These are phyloP conservation scores for Montipora efflorescens DNA, from an alignment of 64 coral and sea anemone genomes.

Conservation along the genomic window DNA sequence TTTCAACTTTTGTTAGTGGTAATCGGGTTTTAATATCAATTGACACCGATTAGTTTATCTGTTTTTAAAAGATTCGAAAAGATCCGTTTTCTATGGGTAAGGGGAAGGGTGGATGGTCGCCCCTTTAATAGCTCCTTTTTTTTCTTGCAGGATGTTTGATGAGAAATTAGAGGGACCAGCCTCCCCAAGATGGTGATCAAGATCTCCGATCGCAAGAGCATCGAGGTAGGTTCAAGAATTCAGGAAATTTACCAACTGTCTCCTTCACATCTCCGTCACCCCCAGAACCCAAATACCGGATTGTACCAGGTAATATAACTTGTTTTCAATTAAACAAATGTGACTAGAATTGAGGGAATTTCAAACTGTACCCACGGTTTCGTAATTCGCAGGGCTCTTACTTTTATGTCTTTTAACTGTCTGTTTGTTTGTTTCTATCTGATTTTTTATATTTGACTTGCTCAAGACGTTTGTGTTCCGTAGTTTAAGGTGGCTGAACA, in stretches of 20 bases:
- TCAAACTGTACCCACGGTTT: slow-evolving; percentile 3
- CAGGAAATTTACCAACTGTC: not conserved
- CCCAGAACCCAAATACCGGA: not conserved
- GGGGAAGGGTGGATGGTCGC: slow-evolving; percentile 8
- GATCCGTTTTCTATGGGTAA: not conserved
- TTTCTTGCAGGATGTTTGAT: not conserved
- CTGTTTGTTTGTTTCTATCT: slow-evolving; percentile 1
- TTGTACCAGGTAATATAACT: slow-evolving; percentile 1
- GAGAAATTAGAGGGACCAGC: not conserved
- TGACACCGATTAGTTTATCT: not conserved
- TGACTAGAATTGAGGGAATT: not conserved
- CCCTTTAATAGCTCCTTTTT: slow-evolving; percentile 6
- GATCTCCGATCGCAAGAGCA: not conserved
- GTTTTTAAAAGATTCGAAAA: slow-evolving; percentile 23
- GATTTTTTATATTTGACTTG: not conserved
- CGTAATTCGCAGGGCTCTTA: slow-evolving; percentile 1
- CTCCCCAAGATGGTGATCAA: not conserved
- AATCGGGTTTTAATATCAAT: slow-evolving; percentile 10
- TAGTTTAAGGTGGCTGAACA: not conserved
- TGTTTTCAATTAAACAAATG: not conserved
- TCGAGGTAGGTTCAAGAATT: slow-evolving; percentile 4
- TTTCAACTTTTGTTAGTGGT: slow-evolving; percentile 13
- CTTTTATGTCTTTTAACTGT: not conserved
- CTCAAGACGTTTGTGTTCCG: not conserved
- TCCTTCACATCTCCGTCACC: not conserved